Percentiles rank a stretch among this genome's conserved stretches.
These are phyloP conservation scores for Mastigias papua DNA, from an alignment of 30 jellyfish, hydroid and myxozoan genomes.

Conservation along the genomic window DNA sequence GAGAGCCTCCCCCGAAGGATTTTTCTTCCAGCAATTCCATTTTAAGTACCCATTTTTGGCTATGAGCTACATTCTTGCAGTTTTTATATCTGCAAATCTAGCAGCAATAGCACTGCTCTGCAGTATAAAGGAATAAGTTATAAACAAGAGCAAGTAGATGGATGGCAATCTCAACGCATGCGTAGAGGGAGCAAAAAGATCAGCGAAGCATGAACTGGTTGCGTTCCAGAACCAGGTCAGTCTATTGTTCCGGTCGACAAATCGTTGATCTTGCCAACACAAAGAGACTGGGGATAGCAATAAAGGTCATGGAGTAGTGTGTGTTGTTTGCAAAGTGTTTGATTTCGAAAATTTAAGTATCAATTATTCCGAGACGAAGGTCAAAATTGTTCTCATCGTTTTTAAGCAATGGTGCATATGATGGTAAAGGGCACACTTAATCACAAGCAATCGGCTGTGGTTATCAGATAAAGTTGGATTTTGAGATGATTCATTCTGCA, in stretches of 20 bases:
- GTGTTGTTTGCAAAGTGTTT: conserved; percentile 4
- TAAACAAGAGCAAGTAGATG: not conserved
- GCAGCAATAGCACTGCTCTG: not conserved
- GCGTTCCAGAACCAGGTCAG: conserved; percentile 70
- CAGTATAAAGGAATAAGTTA: not conserved
- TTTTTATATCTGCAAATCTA: not conserved
- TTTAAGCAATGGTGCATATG: conserved; percentile 1
- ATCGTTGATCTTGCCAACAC: conserved; percentile 59
- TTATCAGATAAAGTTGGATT: not conserved
- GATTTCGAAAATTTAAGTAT: conserved; percentile 14
- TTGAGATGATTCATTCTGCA: not conserved
- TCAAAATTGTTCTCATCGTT: conserved; percentile 62
- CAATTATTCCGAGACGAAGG: conserved; percentile 25
- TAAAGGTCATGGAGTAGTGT: conserved; percentile 28
- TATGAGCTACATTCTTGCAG: conserved; percentile 7
- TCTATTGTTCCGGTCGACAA: conserved; percentile 51
- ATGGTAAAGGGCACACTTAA: conserved; percentile 20
- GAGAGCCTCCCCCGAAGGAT: not conserved
- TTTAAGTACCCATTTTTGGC: not conserved
- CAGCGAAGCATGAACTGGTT: conserved; percentile 80
- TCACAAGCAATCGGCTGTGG: not conserved
- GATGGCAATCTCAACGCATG: conserved; percentile 44
- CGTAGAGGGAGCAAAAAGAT: conserved; percentile 35
- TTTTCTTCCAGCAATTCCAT: not conserved
- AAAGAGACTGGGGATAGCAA: conserved; percentile 35